These are phyloP conservation scores for Pseudomyrmex flavicornis DNA, from an alignment of 1,140 invertebrate genomes.

Conservation along the genomic window DNA sequence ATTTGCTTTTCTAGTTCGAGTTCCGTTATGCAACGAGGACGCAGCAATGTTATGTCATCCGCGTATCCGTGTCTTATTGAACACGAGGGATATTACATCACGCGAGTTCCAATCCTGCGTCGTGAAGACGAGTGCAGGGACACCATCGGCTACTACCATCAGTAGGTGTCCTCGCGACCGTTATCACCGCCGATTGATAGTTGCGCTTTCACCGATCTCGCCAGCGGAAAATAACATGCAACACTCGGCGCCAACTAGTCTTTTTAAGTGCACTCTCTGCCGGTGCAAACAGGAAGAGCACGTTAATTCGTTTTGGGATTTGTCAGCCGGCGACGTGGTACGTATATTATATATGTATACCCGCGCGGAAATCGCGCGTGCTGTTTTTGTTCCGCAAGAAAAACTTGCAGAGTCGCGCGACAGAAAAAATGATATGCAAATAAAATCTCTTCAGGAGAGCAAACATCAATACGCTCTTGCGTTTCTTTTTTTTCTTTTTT, in stretches of 20 bases:
- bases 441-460: neutral
- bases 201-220: slow-evolving; percentile 36
- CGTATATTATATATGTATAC: neutral
- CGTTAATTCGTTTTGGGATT: slow-evolving; percentile 2
- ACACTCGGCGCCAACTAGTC: neutral
- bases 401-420: no score
- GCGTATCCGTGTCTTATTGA: slow-evolving; percentile 9
- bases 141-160: neutral
- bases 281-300: slow-evolving; percentile 3
- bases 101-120: neutral
- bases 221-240: slow-evolving; percentile 3
- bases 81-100: slow-evolving; percentile 36
- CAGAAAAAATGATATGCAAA: neutral
- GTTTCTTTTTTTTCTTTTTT: neutral
- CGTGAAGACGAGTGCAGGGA: neutral
- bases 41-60: slow-evolving; percentile 13
- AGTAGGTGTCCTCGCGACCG: neutral
- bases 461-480: no score
- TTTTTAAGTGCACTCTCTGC: slow-evolving; percentile 17
- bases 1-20: no score
- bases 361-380: neutral
- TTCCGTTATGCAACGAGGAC: slow-evolving; percentile 21
- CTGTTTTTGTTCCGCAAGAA: slow-evolving; percentile 10
- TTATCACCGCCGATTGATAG: slow-evolving; percentile 28
- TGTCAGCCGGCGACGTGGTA: neutral